phyloP scores from a whole-genome alignment of 2,888 invertebrate species.

The Cremastobaeus sp. region DNA sequence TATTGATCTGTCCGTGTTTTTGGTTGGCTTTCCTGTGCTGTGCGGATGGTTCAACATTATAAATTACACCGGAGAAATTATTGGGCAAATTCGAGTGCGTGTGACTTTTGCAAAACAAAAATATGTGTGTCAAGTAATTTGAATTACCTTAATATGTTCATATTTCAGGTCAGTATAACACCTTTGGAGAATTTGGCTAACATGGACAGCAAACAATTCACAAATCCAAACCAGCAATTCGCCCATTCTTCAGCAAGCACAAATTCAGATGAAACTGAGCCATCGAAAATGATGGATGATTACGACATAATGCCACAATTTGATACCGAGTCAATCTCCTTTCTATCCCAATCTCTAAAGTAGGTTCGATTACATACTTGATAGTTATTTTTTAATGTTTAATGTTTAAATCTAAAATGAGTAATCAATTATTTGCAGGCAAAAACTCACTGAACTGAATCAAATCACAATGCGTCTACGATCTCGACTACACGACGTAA shows the following conservation, averaged over 20 bases:
- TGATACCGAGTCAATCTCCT: slow-evolving; percentile 72
- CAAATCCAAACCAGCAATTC: slow-evolving; percentile 24
- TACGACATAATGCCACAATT: slow-evolving; percentile 65
- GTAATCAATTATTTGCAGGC: slow-evolving; percentile 76
- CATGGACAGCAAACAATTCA: slow-evolving; percentile 28
- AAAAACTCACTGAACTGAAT: slow-evolving; percentile 83
- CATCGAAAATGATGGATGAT: slow-evolving; percentile 39
- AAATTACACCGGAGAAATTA: slow-evolving; percentile 80
- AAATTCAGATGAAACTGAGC: slow-evolving; percentile 39
- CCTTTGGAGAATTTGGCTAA: slow-evolving; percentile 78
- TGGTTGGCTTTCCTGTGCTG: slow-evolving; percentile 79
- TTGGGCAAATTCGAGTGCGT: slow-evolving; percentile 82
- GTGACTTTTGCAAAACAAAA: too few relatives aligned
- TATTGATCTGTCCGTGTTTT: slow-evolving; percentile 80
- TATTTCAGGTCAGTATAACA: slow-evolving; percentile 79
- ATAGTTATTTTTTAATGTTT: background rate
- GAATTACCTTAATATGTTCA: background rate
- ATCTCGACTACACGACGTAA: slow-evolving; percentile 81
- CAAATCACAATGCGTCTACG: slow-evolving; percentile 82
- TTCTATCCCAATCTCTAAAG: slow-evolving; percentile 74
- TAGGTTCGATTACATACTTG: slow-evolving; percentile 58
- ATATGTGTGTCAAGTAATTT: background rate
- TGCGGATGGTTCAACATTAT: slow-evolving; percentile 83
- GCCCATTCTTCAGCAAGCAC: slow-evolving; percentile 59
- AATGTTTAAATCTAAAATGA: background rate